Percentiles rank a stretch among this genome's conserved stretches.
Conservation (phyloP, 2,888 invertebrate genomes). For the Norana najaformis region DNA sequence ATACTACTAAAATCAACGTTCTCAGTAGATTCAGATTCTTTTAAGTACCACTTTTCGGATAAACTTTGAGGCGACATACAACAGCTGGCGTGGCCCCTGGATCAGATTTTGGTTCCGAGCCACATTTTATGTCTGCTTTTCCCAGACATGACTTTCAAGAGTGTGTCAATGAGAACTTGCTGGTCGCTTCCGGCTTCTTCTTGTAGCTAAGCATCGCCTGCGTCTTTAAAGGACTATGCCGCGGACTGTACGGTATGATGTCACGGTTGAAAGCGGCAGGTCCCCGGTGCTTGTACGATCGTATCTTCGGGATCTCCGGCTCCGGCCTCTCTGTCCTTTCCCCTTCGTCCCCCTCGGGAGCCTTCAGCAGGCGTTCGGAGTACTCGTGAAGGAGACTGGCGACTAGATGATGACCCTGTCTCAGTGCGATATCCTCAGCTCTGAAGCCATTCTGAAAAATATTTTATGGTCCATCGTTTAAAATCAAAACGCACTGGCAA, state of each 20-base stretch:
- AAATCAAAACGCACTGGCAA: too few species aligned
- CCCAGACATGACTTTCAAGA: neutral
- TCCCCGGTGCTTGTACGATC: neutral
- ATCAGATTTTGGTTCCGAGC: too few species aligned
- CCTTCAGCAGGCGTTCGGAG: neutral
- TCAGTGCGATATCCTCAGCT: neutral
- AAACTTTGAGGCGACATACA: too few species aligned
- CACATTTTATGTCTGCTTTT: neutral
- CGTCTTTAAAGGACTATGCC: neutral
- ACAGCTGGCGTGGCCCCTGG: too few species aligned
- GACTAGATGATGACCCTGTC: neutral
- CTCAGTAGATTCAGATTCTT: neutral
- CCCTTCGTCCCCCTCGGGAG: neutral
- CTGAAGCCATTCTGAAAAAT: slow-evolving; percentile 13
- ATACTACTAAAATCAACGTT: neutral
- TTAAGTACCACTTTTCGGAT: too few species aligned
- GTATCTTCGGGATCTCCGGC: neutral
- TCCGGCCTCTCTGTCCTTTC: neutral
- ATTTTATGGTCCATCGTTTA: too few species aligned
- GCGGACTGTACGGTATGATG: slow-evolving; percentile 3
- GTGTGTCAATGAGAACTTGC: neutral
- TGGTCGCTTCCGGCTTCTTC: slow-evolving; percentile 1
- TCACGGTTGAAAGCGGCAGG: neutral
- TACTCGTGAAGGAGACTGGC: neutral
- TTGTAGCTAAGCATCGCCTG: neutral